These are phyloP conservation scores for Cepaea hortensis DNA, from an alignment of 2,888 invertebrate species.

Conservation along the genomic window DNA sequence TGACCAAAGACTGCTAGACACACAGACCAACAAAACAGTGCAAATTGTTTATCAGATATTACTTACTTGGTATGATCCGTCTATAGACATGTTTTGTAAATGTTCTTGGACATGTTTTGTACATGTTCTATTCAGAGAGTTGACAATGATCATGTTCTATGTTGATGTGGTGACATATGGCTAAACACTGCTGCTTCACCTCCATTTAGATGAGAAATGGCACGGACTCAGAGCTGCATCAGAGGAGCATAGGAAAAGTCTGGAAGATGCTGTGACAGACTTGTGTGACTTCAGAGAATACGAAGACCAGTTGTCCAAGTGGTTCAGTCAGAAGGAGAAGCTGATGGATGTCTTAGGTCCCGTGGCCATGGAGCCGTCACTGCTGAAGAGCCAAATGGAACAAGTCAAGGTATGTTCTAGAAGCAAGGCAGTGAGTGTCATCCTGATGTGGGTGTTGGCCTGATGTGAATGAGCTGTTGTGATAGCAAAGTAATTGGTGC, in stretches of 20 bases:
- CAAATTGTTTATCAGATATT: too few relatives aligned
- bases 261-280: conserved; percentile 82
- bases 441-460: too few relatives aligned
- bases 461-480: too few relatives aligned
- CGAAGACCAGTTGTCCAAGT: conserved; percentile 87
- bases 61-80: too few relatives aligned
- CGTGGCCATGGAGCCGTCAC: conserved; percentile 94
- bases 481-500: too few relatives aligned
- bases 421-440: too few relatives aligned
- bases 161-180: not conserved
- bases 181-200: not conserved
- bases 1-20: too few relatives aligned
- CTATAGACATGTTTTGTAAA: too few relatives aligned
- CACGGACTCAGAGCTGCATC: conserved; percentile 70
- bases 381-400: conserved; percentile 96
- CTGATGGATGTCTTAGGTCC: conserved; percentile 97
- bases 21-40: too few relatives aligned
- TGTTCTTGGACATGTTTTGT: too few relatives aligned
- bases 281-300: conserved; percentile 94
- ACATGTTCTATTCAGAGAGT: too few relatives aligned
- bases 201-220: conserved; percentile 72
- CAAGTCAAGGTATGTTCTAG: conserved; percentile 80
- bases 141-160: not conserved
- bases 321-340: conserved; percentile 94
- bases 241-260: conserved; percentile 68